phyloP scores from a whole-genome alignment of 1,140 invertebrate genomes.

The Cyrtorhinus lividipennis region DNA sequence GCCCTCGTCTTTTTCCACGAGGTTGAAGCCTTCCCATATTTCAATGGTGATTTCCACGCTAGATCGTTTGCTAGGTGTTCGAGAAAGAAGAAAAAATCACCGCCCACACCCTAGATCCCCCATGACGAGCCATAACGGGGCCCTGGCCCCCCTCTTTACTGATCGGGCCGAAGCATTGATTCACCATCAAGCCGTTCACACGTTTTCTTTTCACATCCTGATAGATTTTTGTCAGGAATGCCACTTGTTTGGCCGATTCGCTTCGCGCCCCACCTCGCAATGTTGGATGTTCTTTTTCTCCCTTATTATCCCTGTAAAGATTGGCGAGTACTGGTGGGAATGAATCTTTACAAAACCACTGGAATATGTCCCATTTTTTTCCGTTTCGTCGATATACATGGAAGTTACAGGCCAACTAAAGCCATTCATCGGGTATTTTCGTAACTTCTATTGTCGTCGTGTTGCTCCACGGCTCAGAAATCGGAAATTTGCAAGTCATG shows the following conservation, averaged over 20 bases:
- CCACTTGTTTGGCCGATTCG: constrained; percentile 5
- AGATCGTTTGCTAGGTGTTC: not conserved
- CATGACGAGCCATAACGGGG: not conserved
- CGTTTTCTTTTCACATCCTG: constrained; percentile 7
- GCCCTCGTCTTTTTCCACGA: not conserved
- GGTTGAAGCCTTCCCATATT: not conserved
- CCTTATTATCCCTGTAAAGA: too few relatives aligned
- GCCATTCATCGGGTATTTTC: too few relatives aligned
- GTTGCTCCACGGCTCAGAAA: too few relatives aligned
- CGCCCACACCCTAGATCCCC: constrained; percentile 5
- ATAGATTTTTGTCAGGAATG: constrained; percentile 8
- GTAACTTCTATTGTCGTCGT: too few relatives aligned
- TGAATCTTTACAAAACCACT: too few relatives aligned
- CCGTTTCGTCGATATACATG: too few relatives aligned
- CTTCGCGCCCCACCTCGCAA: too few relatives aligned
- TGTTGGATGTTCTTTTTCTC: too few relatives aligned
- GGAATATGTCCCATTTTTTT: too few relatives aligned
- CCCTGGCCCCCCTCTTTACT: not conserved
- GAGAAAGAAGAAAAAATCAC: not conserved
- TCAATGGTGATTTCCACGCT: constrained; percentile 9
- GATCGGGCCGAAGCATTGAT: not conserved
- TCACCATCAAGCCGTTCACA: constrained; percentile 6
- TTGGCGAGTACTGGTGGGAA: too few relatives aligned
- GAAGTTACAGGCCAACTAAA: too few relatives aligned
- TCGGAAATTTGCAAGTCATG: too few relatives aligned